These are phyloP conservation scores for Sardina pilchardus DNA, from an alignment of 2,113 vertebrate species.

Conservation along the genomic window DNA sequence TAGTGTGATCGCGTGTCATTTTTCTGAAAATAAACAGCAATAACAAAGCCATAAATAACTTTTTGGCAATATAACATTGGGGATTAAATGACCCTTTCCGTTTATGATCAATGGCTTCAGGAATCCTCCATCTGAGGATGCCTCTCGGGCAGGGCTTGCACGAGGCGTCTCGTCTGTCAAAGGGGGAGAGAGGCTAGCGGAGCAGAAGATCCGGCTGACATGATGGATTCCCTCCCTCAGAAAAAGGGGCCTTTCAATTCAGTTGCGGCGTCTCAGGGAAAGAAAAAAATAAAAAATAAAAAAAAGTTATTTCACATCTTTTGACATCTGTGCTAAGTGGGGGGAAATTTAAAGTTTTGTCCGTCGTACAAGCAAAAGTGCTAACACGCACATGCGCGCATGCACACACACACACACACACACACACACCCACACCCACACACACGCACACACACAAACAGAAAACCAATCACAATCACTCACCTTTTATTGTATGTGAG, in stretches of 20 bases:
- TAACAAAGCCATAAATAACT: slow-evolving; percentile 39
- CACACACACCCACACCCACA: not conserved
- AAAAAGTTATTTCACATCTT: not conserved
- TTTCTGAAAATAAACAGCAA: slow-evolving; percentile 20
- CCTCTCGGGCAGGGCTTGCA: slow-evolving; percentile 19
- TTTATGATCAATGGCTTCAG: slow-evolving; percentile 50
- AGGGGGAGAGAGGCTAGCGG: not conserved
- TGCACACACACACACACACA: not conserved
- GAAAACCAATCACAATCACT: slow-evolving; percentile 21
- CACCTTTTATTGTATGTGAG: slow-evolving; percentile 20
- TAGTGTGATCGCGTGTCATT: slow-evolving; percentile 8
- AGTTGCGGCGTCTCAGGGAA: not conserved
- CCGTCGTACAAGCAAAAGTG: not conserved
- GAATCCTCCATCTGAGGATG: slow-evolving; percentile 16
- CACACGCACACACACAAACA: not conserved
- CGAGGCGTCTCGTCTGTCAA: not conserved
- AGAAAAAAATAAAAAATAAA: too few species aligned
- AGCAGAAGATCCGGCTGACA: not conserved
- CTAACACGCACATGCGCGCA: not conserved
- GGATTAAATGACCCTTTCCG: slow-evolving; percentile 44
- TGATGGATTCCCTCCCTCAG: not conserved
- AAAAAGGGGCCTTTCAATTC: not conserved
- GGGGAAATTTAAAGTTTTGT: slow-evolving; percentile 6
- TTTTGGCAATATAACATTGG: slow-evolving; percentile 42
- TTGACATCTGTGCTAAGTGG: not conserved